phyloP scores from a whole-genome alignment of 2,888 invertebrate genomes.

The Selenia dentaria region DNA sequence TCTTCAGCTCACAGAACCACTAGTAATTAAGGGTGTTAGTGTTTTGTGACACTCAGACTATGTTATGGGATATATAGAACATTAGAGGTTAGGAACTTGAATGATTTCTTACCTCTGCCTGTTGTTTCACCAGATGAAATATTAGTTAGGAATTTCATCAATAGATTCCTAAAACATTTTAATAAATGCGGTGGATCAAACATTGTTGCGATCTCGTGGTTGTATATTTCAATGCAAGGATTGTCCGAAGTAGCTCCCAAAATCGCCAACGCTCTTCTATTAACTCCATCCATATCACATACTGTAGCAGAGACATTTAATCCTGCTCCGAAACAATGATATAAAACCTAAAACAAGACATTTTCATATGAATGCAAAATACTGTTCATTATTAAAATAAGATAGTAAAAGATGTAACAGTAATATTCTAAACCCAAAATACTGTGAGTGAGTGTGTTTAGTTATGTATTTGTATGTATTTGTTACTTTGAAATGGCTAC shows the following conservation, averaged over 20 bases:
- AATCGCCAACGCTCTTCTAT: slow-evolving; percentile 1
- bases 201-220: slow-evolving; percentile 24
- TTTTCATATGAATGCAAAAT: background rate
- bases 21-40: no score
- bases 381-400: no score
- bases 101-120: background rate
- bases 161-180: slow-evolving; percentile 26
- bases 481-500: no score
- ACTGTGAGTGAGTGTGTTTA: no score
- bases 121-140: background rate
- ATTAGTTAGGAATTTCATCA: slow-evolving; percentile 6
- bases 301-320: background rate
- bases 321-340: background rate
- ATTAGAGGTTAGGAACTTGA: no score
- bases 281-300: slow-evolving; percentile 1
- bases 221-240: slow-evolving; percentile 1
- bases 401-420: no score
- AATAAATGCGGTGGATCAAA: slow-evolving; percentile 27
- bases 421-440: no score
- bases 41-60: no score
- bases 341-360: background rate
- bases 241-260: background rate
- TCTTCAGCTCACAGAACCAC: no score
- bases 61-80: no score
- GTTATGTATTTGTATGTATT: no score